A percentile compares a stretch with the other conserved stretches of the same genome.
Conservation (phyloP, 2,113 vertebrate species). For the Elachura formosa region DNA sequence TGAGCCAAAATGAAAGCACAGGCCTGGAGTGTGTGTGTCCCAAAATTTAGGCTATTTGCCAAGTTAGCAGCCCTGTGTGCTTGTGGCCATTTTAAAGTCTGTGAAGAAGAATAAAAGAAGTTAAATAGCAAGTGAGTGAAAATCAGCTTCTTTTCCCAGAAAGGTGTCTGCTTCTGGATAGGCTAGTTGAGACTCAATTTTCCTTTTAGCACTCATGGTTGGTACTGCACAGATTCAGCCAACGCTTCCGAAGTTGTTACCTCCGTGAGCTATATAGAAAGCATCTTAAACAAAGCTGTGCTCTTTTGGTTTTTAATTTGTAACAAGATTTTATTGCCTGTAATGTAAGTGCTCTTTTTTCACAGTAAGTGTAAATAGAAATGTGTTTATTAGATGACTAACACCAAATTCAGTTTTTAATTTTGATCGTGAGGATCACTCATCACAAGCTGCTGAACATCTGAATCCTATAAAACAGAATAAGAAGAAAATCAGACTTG, state of each 20-base stretch:
- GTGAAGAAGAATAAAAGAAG: not conserved
- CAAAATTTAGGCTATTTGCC: not conserved
- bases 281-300: not conserved
- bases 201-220: not conserved
- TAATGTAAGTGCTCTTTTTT: not conserved
- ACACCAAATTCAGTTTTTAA: not conserved
- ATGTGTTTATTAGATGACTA: not conserved
- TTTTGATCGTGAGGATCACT: slow-evolving; percentile 37
- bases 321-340: not conserved
- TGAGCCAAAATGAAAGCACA: not conserved
- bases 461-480: slow-evolving; percentile 56
- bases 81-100: not conserved
- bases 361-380: not conserved
- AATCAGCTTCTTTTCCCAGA: not conserved
- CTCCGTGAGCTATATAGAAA: not conserved
- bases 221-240: not conserved
- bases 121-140: not conserved
- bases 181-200: not conserved
- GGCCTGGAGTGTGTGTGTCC: too few species aligned
- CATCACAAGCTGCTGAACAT: slow-evolving; percentile 60
- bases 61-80: not conserved
- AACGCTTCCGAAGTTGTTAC: not conserved
- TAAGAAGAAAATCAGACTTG: not conserved
- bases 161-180: not conserved
- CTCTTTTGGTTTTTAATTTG: not conserved